These are phyloP conservation scores for Drosophila birchii DNA, from an alignment of 2,888 invertebrate genomes.

Conservation along the genomic window DNA sequence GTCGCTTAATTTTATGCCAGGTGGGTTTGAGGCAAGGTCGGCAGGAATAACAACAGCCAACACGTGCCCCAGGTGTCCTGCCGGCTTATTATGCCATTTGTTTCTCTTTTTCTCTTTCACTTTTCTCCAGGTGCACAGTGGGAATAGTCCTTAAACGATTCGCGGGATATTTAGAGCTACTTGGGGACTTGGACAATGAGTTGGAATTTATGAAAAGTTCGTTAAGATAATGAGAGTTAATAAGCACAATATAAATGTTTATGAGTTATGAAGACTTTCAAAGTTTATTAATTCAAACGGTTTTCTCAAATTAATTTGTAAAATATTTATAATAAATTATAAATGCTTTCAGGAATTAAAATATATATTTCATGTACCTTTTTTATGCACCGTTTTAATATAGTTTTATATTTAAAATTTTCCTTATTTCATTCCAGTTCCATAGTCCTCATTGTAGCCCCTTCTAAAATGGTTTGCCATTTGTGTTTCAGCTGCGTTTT, in stretches of 20 bases:
- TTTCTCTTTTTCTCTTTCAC: background rate
- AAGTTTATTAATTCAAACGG: background rate
- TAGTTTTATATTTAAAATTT: background rate
- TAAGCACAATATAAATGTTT: background rate
- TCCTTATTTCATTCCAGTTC: background rate
- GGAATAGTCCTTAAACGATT: constrained; percentile 16
- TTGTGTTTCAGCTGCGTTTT: constrained; percentile 28
- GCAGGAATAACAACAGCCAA: constrained; percentile 25
- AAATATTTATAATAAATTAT: background rate
- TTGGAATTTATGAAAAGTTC: background rate
- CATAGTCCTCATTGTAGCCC: constrained; percentile 1
- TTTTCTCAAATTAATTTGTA: too few species aligned
- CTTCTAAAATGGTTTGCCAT: constrained; percentile 24
- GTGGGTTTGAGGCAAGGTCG: constrained; percentile 64
- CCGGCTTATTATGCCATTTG: constrained; percentile 43
- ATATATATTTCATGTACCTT: rapidly evolving
- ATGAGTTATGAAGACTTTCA: background rate
- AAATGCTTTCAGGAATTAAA: background rate
- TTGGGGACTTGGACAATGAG: constrained; percentile 3
- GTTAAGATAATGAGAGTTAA: background rate
- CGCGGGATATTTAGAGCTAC: constrained; percentile 41
- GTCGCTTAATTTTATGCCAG: constrained; percentile 72
- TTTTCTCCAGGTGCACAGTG: constrained; percentile 34
- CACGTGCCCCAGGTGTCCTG: constrained; percentile 66
- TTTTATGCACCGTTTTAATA: background rate